Percentiles rank a stretch among this genome's conserved stretches.
Conservation (phyloP, 1,140 invertebrate species). For the Belonocnema kinseyi region DNA sequence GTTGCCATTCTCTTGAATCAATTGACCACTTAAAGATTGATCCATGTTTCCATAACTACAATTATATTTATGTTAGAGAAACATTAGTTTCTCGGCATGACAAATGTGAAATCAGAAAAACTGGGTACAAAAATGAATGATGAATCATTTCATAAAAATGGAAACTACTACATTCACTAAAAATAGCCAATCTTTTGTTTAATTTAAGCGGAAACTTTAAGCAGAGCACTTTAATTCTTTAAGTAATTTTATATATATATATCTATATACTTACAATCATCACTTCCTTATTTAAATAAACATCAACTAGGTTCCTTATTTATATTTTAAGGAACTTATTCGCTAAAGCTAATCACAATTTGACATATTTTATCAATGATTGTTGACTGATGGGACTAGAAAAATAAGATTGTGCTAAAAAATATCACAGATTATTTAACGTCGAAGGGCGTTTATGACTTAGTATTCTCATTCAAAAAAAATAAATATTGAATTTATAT, state of each 20-base stretch:
- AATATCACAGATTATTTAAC: constrained; percentile 8
- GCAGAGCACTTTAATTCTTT: too few relatives aligned
- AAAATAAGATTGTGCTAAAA: neutral
- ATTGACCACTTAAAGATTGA: neutral
- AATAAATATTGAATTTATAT: too few relatives aligned
- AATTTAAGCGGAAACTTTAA: too few relatives aligned
- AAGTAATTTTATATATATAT: too few relatives aligned
- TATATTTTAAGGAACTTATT: too few relatives aligned
- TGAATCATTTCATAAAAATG: constrained; percentile 21
- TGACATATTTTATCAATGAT: neutral
- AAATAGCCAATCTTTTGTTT: too few relatives aligned
- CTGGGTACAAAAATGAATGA: neutral
- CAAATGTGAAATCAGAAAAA: neutral
- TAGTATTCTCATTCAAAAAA: too few relatives aligned
- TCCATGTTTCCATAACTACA: neutral
- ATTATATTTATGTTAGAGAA: neutral
- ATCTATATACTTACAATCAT: too few relatives aligned
- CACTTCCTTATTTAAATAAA: too few relatives aligned
- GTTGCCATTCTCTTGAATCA: neutral
- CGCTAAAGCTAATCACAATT: neutral
- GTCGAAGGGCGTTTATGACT: too few relatives aligned
- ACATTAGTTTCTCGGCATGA: neutral
- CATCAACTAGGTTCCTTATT: too few relatives aligned
- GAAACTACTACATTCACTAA: neutral
- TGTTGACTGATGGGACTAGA: neutral